Evolutionary conservation across 2,888 invertebrate species (phyloP), one percentile per base, ranked within the genome.

Genomic region (Megaustenia siamemsis): DNA sequence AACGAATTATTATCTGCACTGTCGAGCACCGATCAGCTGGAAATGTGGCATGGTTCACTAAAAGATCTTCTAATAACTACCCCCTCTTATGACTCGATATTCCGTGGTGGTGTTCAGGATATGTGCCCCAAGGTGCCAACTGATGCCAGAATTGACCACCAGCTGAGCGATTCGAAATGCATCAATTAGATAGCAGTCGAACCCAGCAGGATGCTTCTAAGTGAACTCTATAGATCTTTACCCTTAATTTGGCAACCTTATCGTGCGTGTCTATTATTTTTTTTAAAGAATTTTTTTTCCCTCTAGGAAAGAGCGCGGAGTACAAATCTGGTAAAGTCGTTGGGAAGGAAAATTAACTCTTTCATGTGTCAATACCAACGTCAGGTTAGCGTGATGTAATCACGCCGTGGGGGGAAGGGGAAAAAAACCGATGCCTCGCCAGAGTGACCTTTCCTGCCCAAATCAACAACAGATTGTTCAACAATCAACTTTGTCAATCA

Each of bases 281-380:
- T n/a, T n/a, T n/a, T n/a, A n/a, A n/a, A n/a, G n/a, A n/a, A n/a
- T n/a, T n/a, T n/a, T n/a, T 32, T 32, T 1, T 35, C 53, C 38
- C 15, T 76, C 0, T 21, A 38, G 1, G 53, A 56, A 6, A 21
- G 15, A n/a, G 15, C 1, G 35, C 73, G 10, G 12, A 28, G 1
- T 32, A 45, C 32, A 35, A 49, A 56, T 76, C 53, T 56, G 76
- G 76, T 28, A 76, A 56, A 53, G 1, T 32, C 56, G n/a, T 76
- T 35, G 6, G 18, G 32, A 38, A 18, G 35, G 53, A 53, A 76
- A 76, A 35, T 28, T 53, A 43, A 60, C 40, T 4, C 66, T 78
- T 63, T 78, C 28, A 78, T 78, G 12, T 40, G 78, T n/a, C 40
- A 43, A 60, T 60, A 49, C 79, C 43, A 84, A 84, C 60, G 69